Base-by-base conservation (phyloP, 23 tunicate species). In the Styela plicata region DNA sequence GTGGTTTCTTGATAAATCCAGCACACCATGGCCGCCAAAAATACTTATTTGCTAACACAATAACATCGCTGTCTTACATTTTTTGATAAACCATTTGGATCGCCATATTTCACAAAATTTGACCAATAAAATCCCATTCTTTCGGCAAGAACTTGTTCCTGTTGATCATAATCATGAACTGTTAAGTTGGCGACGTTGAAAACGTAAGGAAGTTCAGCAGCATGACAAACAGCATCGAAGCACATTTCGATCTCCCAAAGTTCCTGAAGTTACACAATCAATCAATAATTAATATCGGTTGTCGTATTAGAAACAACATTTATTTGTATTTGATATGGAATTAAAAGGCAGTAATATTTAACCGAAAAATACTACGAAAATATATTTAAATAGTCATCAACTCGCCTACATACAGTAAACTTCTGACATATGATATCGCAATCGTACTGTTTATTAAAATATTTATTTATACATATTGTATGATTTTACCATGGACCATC, bases 151-250 rank as follows among this genome's bases (percentile, higher is more conserved):
- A 34, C 33, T 78, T 63, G 33, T 83, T 88, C 93, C 2, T 69
- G 29, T 2, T 36, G 34, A 21, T 77, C 77, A 33, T 37, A 88
- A 2, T 84, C 64, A 63, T 36, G 77, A 5, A n/a, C 69, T 13
- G 87, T 88, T 34, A 88, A 62, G 22, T 62, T 65, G 30, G 77
- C 93, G 30, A 88, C 87, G 52, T 74, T 64, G 37, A 88, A 88
- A 31, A 88, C 25, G 36, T 88, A 88, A 2, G 87, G 90, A 30
- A 88, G 53, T 53, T 88, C 93, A 2, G 87, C 93, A 3, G 87
- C 88, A 31, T 89, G 94, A 63, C 94, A 89, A 23, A 89, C 94
- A 19, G 66, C 70, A 69, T 89, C 74, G 34, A 24, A 83, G 31
- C 94, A 89, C 68, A 63, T 19, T 34, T 74, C 76, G 66, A 52